Evolutionary conservation across 2,888 invertebrate species (phyloP), one percentile per base, ranked within the genome.

Genomic region (Aphidoletes aphidimyza): DNA sequence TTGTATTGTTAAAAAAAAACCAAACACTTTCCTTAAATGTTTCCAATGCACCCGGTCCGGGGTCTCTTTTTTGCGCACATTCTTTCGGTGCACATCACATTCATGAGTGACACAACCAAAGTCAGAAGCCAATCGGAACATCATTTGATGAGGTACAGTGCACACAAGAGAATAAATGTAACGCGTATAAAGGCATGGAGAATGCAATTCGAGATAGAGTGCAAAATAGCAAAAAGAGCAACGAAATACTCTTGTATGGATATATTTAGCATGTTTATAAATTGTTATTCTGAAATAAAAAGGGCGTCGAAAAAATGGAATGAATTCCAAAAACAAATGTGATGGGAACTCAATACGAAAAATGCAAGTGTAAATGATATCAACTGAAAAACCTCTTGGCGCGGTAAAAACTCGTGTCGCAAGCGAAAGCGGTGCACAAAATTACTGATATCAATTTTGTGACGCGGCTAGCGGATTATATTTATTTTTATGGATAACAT

Each of bases 211-310:
- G 17, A 78, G 36, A 78, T 11, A 36, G 17, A 14, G n/a, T n/a
- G n/a, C 37, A 37, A 37, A n/a, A 69, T 11, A 69, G 30, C 0
- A 69, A 30, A 69, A 69, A 69, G 9, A 69, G 30, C 30, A 69
- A 69, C n/a, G 69, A 69, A 69, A 30, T 69, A 69, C 14, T 0
- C 34, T 9, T 14, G 8, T 3, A 30, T 17, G 3, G n/a, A 37
- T 81, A 81, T 37, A 81, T 81, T 81, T 81, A 81, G 81, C 81
- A 81, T 81, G 81, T 78, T 78, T 78, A 36, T 36, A 81, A 36
- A 37, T 81, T 81, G 37, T 81, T n/a, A 37, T 81, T 22, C 8
- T n/a, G n/a, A 37, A 81, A 37, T 34, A 34, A 14, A 5, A 36
- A 34, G 1, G 19, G 30, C 69, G 69, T n/a, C n/a, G n/a, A n/a